Conservation (phyloP, 2,797 vertebrate genomes). For the Scomberomorus guttatus region DNA sequence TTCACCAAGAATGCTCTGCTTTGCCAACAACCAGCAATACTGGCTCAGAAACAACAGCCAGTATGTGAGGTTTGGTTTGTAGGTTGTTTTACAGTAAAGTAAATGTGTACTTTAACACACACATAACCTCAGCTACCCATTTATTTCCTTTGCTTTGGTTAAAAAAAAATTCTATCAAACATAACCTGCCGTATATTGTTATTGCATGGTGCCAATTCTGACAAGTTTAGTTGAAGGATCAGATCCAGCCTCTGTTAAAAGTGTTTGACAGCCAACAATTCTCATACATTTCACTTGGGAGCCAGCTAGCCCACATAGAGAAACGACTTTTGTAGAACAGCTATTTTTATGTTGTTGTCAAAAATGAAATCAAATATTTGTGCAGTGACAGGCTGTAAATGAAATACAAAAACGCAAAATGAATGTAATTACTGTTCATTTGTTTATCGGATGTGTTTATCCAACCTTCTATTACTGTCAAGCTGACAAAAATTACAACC, state of each 20-base stretch:
- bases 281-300: background rate
- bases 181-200: background rate
- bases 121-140: background rate
- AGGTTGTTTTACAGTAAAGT: background rate
- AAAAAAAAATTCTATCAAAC: background rate
- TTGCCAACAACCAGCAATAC: background rate
- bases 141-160: background rate
- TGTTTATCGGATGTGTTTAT: background rate
- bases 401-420: constrained; percentile 12
- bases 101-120: background rate
- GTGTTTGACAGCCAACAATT: background rate
- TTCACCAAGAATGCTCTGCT: background rate
- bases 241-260: background rate
- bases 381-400: background rate
- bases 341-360: background rate
- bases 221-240: background rate
- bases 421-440: background rate
- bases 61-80: background rate
- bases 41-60: background rate
- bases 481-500: constrained; percentile 20
- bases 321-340: background rate
- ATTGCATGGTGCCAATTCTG: background rate
- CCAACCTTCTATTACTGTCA: constrained; percentile 2
- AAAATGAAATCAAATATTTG: background rate
- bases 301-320: background rate